Evolutionary conservation across 2,888 invertebrate genomes (phyloP).

Genomic region (Cylindroiulus punctatus): DNA sequence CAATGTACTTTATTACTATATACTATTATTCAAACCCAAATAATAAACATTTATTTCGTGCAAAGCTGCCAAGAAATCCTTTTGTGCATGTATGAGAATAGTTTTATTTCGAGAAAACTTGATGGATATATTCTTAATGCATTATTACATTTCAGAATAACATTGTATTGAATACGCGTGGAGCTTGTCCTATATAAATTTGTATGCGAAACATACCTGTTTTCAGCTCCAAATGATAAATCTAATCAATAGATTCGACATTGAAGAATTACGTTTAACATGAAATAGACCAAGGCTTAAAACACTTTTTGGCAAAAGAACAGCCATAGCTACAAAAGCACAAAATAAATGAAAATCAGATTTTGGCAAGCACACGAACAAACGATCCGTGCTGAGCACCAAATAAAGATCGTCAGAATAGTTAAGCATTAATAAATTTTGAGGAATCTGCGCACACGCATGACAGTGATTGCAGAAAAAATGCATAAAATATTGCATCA

Average conservation of each 20-base stretch:
- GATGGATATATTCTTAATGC: constrained; percentile 18
- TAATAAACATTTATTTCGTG: constrained; percentile 40
- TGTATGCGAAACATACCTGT: constrained; percentile 38
- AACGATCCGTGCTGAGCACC: not conserved
- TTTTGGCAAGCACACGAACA: constrained; percentile 25
- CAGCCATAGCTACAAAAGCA: constrained; percentile 11
- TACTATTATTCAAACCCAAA: constrained; percentile 6
- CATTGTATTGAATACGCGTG: not conserved
- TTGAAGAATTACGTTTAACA: constrained; percentile 29
- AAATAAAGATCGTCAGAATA: constrained; percentile 24
- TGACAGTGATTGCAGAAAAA: constrained; percentile 9
- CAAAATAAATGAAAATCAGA: constrained; percentile 36
- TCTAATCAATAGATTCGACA: constrained; percentile 41
- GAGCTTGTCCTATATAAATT: not conserved
- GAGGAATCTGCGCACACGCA: not conserved
- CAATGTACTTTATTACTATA: not conserved
- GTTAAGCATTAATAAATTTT: constrained; percentile 31
- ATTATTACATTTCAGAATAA: constrained; percentile 14
- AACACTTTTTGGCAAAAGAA: not conserved
- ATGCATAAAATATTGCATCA: not conserved
- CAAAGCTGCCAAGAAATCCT: constrained; percentile 18
- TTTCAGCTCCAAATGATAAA: constrained; percentile 40
- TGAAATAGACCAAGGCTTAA: constrained; percentile 27
- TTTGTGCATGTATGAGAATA: not conserved
- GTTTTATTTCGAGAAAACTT: constrained; percentile 16